These are phyloP conservation scores for Pseudobourletiella spinata DNA, from an alignment of 1,140 invertebrate genomes.

Conservation along the genomic window DNA sequence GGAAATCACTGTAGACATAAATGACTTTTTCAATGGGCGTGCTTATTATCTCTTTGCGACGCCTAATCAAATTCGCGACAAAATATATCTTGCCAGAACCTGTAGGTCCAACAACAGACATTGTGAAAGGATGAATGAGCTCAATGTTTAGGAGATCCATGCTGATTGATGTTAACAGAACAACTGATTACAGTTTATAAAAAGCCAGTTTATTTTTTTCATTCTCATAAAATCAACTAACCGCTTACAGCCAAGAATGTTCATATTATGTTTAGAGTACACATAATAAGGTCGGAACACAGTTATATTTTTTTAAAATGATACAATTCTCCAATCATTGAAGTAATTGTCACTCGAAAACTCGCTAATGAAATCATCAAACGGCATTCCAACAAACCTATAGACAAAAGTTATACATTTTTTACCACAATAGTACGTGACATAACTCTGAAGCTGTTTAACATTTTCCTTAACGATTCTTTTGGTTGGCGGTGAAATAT, in stretches of 20 bases:
- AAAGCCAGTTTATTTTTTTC: neutral
- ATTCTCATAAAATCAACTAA: neutral
- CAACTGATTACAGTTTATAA: neutral
- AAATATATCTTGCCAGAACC: neutral
- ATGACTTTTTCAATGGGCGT: neutral
- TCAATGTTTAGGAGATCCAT: too few species aligned
- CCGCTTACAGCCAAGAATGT: neutral
- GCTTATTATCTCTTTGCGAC: neutral
- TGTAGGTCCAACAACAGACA: neutral
- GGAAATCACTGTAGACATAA: neutral
- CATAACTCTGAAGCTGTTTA: neutral
- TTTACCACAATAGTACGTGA: too few species aligned
- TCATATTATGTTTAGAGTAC: neutral
- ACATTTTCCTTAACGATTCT: neutral
- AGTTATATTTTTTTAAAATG: neutral
- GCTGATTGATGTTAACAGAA: too few species aligned
- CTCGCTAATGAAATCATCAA: neutral
- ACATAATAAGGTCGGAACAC: neutral
- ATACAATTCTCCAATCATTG: neutral
- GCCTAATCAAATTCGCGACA: neutral
- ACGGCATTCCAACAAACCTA: neutral
- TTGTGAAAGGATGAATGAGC: neutral
- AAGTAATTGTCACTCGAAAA: neutral
- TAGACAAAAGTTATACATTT: neutral
- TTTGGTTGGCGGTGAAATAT: neutral